A percentile compares a stretch with the other conserved stretches of the same genome.
These are phyloP conservation scores for Myrmophylax atrothorax DNA, from an alignment of 2,113 vertebrate species.

Conservation along the genomic window DNA sequence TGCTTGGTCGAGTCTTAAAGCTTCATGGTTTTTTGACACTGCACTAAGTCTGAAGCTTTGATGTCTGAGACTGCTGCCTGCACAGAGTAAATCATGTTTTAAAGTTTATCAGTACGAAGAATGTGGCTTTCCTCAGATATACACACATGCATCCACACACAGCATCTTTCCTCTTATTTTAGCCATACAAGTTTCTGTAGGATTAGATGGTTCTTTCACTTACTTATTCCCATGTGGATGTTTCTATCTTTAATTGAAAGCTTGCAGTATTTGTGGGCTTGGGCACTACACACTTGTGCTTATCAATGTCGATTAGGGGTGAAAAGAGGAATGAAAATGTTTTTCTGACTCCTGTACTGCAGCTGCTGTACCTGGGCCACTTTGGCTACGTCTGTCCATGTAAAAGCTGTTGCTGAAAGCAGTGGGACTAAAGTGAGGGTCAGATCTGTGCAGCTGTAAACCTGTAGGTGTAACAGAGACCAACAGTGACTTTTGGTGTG, in stretches of 20 bases:
- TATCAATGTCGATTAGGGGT: neutral
- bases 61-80: slow-evolving; percentile 63
- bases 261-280: neutral
- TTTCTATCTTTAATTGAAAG: neutral
- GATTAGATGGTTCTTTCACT: slow-evolving; percentile 11
- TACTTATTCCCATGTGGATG: neutral
- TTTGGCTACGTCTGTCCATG: rapidly evolving
- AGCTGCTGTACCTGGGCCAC: neutral
- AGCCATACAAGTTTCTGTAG: neutral
- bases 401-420: neutral
- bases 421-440: neutral
- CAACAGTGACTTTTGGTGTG: neutral
- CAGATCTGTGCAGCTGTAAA: neutral
- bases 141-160: neutral
- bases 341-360: neutral
- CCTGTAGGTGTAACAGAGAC: neutral
- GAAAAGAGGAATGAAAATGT: neutral
- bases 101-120: slow-evolving; percentile 48
- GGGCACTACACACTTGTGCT: neutral
- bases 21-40: slow-evolving; percentile 69
- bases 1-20: slow-evolving; percentile 66
- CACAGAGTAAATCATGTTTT: slow-evolving; percentile 66
- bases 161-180: neutral
- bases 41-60: slow-evolving; percentile 66
- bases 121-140: slow-evolving; percentile 6